Evolutionary conservation across 92 coral and sea anemone species (phyloP).

Genomic region (Virgularia gustaviana): DNA sequence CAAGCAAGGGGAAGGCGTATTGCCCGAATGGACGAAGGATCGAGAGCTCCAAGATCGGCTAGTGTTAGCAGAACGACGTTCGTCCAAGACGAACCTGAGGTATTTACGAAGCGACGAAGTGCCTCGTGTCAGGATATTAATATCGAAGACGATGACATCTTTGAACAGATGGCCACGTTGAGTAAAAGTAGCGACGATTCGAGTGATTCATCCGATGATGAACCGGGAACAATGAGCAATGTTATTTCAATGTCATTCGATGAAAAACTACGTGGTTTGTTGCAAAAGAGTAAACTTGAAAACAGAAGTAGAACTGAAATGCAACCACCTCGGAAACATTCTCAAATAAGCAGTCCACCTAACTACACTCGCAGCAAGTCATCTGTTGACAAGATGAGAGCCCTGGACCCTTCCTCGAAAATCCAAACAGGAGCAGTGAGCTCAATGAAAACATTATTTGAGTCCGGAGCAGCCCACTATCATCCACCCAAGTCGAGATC

Average conservation of each 20-base stretch:
- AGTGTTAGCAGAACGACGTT: conserved; percentile 46
- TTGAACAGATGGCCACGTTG: not conserved
- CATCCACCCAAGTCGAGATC: conserved; percentile 13
- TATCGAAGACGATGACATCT: conserved; percentile 17
- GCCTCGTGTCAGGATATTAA: conserved; percentile 29
- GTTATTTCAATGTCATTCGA: conserved; percentile 79
- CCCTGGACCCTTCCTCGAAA: conserved; percentile 26
- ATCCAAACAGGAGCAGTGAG: conserved; percentile 37
- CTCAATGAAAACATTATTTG: conserved; percentile 27
- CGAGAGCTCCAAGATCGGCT: conserved; percentile 63
- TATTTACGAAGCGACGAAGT: conserved; percentile 22
- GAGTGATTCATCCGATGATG: conserved; percentile 75
- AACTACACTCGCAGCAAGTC: conserved; percentile 1
- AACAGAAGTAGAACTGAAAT: conserved; percentile 29
- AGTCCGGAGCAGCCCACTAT: conserved; percentile 31
- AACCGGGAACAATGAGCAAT: conserved; percentile 59
- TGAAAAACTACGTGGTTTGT: conserved; percentile 73
- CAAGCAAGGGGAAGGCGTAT: conserved; percentile 68
- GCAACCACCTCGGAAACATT: not conserved
- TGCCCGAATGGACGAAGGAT: conserved; percentile 50
- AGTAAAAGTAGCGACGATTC: conserved; percentile 74
- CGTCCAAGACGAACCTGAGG: conserved; percentile 13
- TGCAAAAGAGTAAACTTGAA: conserved; percentile 48
- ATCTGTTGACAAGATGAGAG: conserved; percentile 34
- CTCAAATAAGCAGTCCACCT: conserved; percentile 14